Conservation (phyloP, 2,797 vertebrate genomes). For the Argya squamiceps region DNA sequence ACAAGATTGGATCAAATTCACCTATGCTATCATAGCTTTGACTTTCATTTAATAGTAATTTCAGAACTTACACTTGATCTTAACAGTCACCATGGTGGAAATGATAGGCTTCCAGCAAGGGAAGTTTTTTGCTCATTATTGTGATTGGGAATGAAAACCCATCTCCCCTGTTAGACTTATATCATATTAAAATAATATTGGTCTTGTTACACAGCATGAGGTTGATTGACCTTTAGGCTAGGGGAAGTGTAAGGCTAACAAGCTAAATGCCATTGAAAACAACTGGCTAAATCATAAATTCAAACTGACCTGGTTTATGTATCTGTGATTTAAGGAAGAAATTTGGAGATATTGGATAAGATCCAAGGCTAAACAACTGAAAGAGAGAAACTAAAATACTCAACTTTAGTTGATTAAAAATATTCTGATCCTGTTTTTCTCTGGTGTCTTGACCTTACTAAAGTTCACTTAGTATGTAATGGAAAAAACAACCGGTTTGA, state of each 20-base stretch:
- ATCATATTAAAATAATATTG: constrained; percentile 1
- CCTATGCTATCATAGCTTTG: background rate
- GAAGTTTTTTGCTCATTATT: background rate
- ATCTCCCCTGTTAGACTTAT: background rate
- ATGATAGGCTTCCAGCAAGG: background rate
- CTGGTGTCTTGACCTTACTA: constrained; percentile 73
- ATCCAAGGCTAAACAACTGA: constrained; percentile 10
- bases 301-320: background rate
- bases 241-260: background rate
- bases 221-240: constrained; percentile 18
- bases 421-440: constrained; percentile 77
- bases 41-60: background rate
- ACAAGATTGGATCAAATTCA: background rate
- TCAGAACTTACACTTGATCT: background rate
- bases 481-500: constrained; percentile 87
- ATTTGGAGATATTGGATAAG: background rate
- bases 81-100: background rate
- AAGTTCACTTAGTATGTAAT: constrained; percentile 85
- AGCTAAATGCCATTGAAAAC: constrained; percentile 16
- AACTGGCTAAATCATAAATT: background rate
- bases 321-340: background rate
- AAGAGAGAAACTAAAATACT: constrained; percentile 60
- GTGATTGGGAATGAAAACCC: background rate
- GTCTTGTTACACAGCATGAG: background rate
- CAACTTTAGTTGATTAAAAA: constrained; percentile 63